These are phyloP conservation scores for Drosophila erecta DNA, from an alignment of 1,140 invertebrate genomes.

Conservation along the genomic window DNA sequence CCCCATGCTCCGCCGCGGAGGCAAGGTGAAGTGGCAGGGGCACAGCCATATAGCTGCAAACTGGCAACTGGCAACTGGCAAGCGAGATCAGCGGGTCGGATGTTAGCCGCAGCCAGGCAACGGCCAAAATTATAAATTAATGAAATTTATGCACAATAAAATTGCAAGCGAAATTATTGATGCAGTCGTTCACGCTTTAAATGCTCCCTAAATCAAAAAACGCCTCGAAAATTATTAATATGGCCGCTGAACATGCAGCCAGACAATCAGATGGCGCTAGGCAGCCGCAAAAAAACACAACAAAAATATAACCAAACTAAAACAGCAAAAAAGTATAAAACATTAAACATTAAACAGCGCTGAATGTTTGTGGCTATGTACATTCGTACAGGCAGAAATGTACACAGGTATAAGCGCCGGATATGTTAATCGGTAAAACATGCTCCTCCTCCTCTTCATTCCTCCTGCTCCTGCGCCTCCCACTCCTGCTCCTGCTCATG, in stretches of 20 bases:
- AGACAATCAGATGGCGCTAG: conserved; percentile 60
- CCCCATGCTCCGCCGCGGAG: neutral
- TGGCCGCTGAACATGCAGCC: conserved; percentile 69
- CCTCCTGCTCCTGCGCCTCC: neutral
- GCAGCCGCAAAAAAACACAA: conserved; percentile 5
- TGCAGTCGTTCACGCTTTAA: conserved; percentile 85
- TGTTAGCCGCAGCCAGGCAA: conserved; percentile 47
- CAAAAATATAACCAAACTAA: neutral
- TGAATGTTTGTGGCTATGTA: conserved; percentile 33
- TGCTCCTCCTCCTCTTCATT: conserved; percentile 34
- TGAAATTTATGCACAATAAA: conserved; percentile 85
- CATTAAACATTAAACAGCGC: conserved; percentile 17
- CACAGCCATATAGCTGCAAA: conserved; percentile 2
- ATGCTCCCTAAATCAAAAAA: conserved; percentile 84
- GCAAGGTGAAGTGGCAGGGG: conserved; percentile 9
- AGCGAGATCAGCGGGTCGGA: conserved; percentile 48
- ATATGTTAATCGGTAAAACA: conserved; percentile 75
- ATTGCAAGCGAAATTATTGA: conserved; percentile 84
- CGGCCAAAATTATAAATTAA: conserved; percentile 84
- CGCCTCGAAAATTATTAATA: conserved; percentile 77
- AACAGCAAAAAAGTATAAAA: neutral
- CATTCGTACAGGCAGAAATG: conserved; percentile 24
- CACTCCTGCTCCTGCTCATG: conserved; percentile 33
- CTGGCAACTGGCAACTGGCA: conserved; percentile 16
- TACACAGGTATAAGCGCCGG: conserved; percentile 63